Conservation (phyloP, 2,888 invertebrate genomes). For the Andrena flavipes region DNA sequence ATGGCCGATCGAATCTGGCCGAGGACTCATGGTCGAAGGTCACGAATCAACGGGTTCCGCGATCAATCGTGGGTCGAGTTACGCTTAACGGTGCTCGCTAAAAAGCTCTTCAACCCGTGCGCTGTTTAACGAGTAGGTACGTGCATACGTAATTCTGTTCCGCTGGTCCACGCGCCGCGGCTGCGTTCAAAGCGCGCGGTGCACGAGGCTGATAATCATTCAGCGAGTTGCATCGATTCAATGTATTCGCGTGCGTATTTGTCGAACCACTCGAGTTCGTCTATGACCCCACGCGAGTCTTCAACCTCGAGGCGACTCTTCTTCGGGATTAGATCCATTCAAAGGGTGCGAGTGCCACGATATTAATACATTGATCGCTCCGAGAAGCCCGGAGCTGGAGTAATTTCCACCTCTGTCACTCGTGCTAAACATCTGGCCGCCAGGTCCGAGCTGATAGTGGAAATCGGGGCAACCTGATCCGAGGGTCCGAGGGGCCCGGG, state of each 20-base stretch:
- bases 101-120: conserved; percentile 55
- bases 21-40: conserved; percentile 42
- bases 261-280: no score
- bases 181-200: no score
- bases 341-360: not conserved
- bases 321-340: no score
- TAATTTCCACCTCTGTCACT: not conserved
- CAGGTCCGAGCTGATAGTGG: conserved; percentile 63
- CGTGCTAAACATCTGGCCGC: conserved; percentile 31
- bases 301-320: not conserved
- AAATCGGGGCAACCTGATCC: conserved; percentile 79
- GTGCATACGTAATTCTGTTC: not conserved
- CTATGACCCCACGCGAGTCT: not conserved
- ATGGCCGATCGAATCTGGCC: not conserved
- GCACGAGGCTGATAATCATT: no score
- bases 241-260: no score
- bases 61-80: conserved; percentile 1
- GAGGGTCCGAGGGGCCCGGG: conserved; percentile 67
- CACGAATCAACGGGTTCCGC: conserved; percentile 35
- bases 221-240: no score
- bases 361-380: not conserved
- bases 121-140: conserved; percentile 41
- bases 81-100: conserved; percentile 57
- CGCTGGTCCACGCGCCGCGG: conserved; percentile 15
- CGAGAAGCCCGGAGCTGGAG: not conserved